Evolutionary conservation across 1,140 invertebrate species (phyloP).

Genomic region (Chrysomallon squamiferum): DNA sequence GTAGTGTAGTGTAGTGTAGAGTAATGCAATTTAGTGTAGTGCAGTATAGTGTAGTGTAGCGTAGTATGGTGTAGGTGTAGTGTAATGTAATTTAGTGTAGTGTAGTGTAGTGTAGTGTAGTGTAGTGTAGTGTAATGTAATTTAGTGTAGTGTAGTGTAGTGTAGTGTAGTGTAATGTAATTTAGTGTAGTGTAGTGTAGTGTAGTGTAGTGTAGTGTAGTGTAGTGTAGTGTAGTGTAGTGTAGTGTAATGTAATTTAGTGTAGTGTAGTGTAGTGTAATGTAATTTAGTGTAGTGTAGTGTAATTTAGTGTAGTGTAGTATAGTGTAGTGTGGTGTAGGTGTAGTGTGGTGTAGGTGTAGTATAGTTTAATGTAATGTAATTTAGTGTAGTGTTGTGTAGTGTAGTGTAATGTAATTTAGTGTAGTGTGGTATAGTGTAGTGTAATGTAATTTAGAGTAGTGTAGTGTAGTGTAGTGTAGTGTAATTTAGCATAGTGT

Average conservation of each 20-base stretch:
- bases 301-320: not conserved
- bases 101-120: not conserved
- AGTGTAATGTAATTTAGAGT: constrained; percentile 3
- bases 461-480: constrained; percentile 6
- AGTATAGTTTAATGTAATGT: too few relatives aligned
- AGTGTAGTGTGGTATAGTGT: not conserved
- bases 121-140: not conserved
- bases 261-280: not conserved
- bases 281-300: not conserved
- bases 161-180: not conserved
- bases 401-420: not conserved
- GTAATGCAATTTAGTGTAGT: not conserved
- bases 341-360: not conserved
- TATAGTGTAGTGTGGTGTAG: not conserved
- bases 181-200: not conserved
- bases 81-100: not conserved
- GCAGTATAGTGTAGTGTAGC: too few relatives aligned
- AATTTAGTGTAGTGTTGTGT: too few relatives aligned
- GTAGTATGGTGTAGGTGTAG: not conserved
- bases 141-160: not conserved
- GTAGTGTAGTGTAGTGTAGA: not conserved
- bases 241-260: not conserved
- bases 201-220: constrained; percentile 10
- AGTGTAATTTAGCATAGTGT: too few relatives aligned
- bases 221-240: constrained; percentile 8